Evolutionary conservation across 1,140 invertebrate genomes (phyloP), one percentile per base, ranked within the genome.

Genomic region (Pinna nobilis): DNA sequence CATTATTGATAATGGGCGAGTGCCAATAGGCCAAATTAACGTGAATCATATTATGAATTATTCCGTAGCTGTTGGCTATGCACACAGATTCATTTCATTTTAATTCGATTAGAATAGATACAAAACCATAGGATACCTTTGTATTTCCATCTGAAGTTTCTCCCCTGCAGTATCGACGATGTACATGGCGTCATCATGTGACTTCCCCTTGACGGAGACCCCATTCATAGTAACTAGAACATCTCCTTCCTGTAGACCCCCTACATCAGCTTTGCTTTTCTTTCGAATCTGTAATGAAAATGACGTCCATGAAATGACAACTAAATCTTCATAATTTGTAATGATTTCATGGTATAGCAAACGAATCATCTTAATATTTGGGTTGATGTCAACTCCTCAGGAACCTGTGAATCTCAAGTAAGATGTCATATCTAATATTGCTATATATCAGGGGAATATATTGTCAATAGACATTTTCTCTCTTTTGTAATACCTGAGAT

Each of bases 221-320:
- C 82, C 81, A 76, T 85, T 85, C 23, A 85, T 80, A 60, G 70
- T 74, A 2, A 84, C 20, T 28, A 85, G 60, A 15, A 72, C 72
- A 57, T 85, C 84, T 13, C 79, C 84, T 47, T 85, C 84, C 47
- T 71, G 44, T n/a, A 85, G 68, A 25, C 82, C 83, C n/a, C 70
- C 53, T 23, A 41, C 33, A 55, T 83, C 74, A 33, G 84, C 79
- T 47, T 80, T 79, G 66, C 82, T 84, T 69, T 77, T 85, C 69
- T 83, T 84, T 15, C 84, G 79, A 30, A 85, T 79, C 84, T 85
- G 66, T 13, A 77, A 78, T 1, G 6, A 25, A 20, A 47, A 20
- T 33, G 30, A 32, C 25, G n/a, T n/a, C n/a, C n/a, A n/a, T n/a
- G n/a, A n/a, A n/a, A n/a, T n/a, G n/a, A n/a, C n/a, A n/a, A n/a